Conservation (phyloP, 2,113 vertebrate genomes). For the Myotis brandtii region DNA sequence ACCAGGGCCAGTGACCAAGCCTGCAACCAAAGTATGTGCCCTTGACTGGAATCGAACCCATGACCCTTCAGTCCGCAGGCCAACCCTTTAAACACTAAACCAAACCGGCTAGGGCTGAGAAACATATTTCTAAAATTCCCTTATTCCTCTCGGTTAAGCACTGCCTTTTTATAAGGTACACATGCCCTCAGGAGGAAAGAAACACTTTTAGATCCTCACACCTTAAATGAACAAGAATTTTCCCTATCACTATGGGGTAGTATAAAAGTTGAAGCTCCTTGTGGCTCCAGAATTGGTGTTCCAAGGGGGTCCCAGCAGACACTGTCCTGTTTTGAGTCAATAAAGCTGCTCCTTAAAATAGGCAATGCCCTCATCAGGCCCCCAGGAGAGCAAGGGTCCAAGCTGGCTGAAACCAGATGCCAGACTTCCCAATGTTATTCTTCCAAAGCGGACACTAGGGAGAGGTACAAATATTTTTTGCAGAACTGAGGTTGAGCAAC, state of each 20-base stretch:
- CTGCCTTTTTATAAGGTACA: constrained; percentile 18
- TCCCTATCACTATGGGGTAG: background rate
- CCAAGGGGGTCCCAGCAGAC: background rate
- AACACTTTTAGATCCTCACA: background rate
- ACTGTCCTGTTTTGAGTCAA: background rate
- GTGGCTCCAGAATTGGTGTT: background rate
- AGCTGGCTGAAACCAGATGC: constrained; percentile 54
- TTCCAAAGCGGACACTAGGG: constrained; percentile 69
- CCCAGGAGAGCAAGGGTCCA: constrained; percentile 40
- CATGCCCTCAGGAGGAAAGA: background rate
- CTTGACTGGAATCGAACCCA: no score
- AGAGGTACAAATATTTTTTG: constrained; percentile 66
- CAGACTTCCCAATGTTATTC: constrained; percentile 61
- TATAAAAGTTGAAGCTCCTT: background rate
- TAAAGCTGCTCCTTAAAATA: constrained; percentile 65
- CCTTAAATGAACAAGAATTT: background rate
- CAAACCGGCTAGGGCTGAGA: background rate
- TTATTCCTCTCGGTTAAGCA: constrained; percentile 2
- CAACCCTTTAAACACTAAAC: no score
- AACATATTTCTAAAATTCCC: constrained; percentile 47
- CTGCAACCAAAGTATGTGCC: no score
- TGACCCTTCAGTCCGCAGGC: no score
- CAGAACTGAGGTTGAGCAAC: constrained; percentile 75
- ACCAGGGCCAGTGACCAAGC: no score
- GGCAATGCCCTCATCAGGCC: constrained; percentile 47